Conservation (phyloP, 2,113 vertebrate genomes). For the Phycodurus eques region DNA sequence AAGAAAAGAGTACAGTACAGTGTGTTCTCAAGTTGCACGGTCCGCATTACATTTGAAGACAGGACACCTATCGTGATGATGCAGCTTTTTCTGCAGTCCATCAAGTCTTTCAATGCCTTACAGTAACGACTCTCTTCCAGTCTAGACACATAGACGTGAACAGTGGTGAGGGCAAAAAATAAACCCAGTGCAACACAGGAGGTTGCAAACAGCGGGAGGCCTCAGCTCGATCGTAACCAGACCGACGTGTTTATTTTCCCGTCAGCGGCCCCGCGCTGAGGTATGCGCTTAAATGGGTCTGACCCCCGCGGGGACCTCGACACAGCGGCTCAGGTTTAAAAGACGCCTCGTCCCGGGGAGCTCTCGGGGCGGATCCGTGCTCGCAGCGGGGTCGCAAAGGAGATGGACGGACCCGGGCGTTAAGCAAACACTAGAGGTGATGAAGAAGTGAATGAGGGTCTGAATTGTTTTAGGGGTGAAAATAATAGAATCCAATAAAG, state of each 20-base stretch:
- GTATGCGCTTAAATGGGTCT: slow-evolving; percentile 66
- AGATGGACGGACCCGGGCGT: slow-evolving; percentile 46
- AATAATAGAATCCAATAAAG: slow-evolving; percentile 21
- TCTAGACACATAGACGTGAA: slow-evolving; percentile 28
- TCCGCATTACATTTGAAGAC: no score
- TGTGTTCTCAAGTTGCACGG: no score
- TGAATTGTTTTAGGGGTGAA: not conserved
- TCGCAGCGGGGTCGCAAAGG: slow-evolving; percentile 71
- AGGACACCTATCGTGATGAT: not conserved
- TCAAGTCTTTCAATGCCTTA: not conserved
- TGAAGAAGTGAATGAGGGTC: slow-evolving; percentile 22
- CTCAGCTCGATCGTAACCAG: slow-evolving; percentile 46
- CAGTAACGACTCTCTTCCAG: not conserved
- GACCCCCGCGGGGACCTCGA: slow-evolving; percentile 64
- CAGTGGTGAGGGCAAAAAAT: slow-evolving; percentile 41
- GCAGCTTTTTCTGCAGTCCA: not conserved
- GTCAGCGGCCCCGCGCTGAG: slow-evolving; percentile 64
- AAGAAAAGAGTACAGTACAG: no score
- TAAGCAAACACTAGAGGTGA: slow-evolving; percentile 67
- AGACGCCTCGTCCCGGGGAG: slow-evolving; percentile 61
- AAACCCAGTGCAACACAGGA: slow-evolving; percentile 50
- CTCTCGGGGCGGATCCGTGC: slow-evolving; percentile 65
- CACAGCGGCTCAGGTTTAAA: slow-evolving; percentile 70
- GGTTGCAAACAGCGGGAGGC: slow-evolving; percentile 53
- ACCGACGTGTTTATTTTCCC: slow-evolving; percentile 75